phyloP scores from a whole-genome alignment of 37 sponge, comb jelly and placozoan species.

The Bolinopsis microptera region DNA sequence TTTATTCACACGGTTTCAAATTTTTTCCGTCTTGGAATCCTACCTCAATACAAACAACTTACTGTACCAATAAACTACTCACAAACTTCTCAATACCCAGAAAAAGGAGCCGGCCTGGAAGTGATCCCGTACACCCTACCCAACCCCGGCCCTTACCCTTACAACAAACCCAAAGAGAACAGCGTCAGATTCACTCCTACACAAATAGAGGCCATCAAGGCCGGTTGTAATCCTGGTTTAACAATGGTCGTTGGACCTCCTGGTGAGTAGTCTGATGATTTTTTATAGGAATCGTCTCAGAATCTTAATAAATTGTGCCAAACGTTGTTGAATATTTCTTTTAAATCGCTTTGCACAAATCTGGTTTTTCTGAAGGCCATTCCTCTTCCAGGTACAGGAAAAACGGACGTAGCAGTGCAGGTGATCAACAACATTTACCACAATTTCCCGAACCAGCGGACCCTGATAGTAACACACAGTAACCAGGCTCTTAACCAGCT shows the following conservation, averaged over 20 bases:
- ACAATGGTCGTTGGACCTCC: slow-evolving; percentile 99
- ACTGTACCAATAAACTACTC: too few species aligned
- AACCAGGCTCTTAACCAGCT: slow-evolving; percentile 91
- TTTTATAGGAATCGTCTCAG: not conserved
- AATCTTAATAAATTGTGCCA: too few species aligned
- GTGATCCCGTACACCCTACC: slow-evolving; percentile 77
- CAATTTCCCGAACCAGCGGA: slow-evolving; percentile 98
- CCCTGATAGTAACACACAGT: slow-evolving; percentile 96
- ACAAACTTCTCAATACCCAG: too few species aligned
- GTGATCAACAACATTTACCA: slow-evolving; percentile 98
- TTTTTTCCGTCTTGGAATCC: too few species aligned
- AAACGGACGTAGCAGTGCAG: slow-evolving; percentile 99
- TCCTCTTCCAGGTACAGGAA: slow-evolving; percentile 85
- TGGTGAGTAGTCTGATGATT: too few species aligned
- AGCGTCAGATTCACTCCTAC: slow-evolving; percentile 90
- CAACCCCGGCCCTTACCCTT: slow-evolving; percentile 97
- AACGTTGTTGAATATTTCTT: too few species aligned
- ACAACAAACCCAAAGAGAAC: slow-evolving; percentile 91
- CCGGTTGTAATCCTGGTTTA: slow-evolving; percentile 96
- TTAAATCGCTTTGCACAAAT: too few species aligned
- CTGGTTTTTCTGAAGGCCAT: too few species aligned
- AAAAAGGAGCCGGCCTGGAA: slow-evolving; percentile 37
- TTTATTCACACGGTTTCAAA: too few species aligned
- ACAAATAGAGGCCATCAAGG: slow-evolving; percentile 94
- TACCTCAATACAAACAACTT: not conserved